A percentile compares a stretch with the other conserved stretches of the same genome.
These are phyloP conservation scores for Rostratula benghalensis DNA, from an alignment of 2,113 vertebrate genomes.

Conservation along the genomic window DNA sequence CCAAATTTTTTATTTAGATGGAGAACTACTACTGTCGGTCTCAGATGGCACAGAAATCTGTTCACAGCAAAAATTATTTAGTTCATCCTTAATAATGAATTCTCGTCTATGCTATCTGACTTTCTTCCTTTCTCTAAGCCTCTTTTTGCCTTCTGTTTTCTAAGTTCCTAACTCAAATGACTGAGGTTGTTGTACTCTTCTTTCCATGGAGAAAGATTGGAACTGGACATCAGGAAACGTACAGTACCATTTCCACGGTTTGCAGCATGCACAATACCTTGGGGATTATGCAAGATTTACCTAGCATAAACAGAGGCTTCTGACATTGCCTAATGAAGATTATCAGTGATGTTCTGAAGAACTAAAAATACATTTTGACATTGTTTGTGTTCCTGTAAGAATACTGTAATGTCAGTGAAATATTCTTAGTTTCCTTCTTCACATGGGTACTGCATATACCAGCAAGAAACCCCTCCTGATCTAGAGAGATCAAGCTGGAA, in stretches of 20 bases:
- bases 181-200: background rate
- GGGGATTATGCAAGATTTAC: background rate
- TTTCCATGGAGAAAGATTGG: background rate
- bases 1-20: conserved; percentile 24
- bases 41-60: background rate
- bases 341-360: conserved; percentile 1
- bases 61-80: conserved; percentile 15
- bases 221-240: background rate
- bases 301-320: background rate
- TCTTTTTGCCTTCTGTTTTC: background rate
- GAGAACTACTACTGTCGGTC: background rate
- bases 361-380: conserved; percentile 25
- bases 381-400: background rate
- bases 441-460: background rate
- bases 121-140: background rate
- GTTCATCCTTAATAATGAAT: background rate
- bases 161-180: background rate
- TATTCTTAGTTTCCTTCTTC: background rate
- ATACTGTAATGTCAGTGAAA: background rate
- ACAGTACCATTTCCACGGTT: background rate
- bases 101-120: background rate
- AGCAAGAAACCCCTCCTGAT: background rate
- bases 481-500: background rate
- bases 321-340: background rate
- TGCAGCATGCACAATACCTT: background rate